phyloP scores from a whole-genome alignment of 2,797 vertebrate genomes.

The Myotis daubentonii region DNA sequence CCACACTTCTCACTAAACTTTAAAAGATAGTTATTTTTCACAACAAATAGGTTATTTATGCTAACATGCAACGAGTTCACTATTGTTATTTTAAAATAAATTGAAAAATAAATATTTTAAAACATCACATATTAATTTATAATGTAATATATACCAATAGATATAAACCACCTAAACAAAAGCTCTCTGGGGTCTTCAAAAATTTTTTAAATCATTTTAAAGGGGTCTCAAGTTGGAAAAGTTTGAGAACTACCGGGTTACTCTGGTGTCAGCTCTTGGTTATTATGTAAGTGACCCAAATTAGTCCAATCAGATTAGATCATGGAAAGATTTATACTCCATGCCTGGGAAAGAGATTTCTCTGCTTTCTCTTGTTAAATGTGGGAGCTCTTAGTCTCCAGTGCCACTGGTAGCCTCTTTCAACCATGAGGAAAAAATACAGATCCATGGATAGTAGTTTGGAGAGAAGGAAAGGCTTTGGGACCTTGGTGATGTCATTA shows the following conservation, averaged over 20 bases:
- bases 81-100: conserved; percentile 37
- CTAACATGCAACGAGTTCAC: background rate
- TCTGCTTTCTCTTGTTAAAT: conserved; percentile 8
- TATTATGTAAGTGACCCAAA: conserved; percentile 34
- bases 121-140: background rate
- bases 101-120: background rate
- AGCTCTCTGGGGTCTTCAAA: background rate
- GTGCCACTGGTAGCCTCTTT: background rate
- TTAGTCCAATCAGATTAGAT: conserved; percentile 48
- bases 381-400: background rate
- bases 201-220: background rate
- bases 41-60: background rate
- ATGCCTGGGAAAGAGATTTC: conserved; percentile 13
- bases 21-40: conserved; percentile 26
- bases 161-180: background rate
- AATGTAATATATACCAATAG: background rate
- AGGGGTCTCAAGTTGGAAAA: background rate
- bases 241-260: conserved; percentile 16
- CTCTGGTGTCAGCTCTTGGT: conserved; percentile 34
- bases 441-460: background rate
- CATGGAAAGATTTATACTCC: conserved; percentile 45
- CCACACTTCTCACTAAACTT: conserved; percentile 48
- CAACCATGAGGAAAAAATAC: background rate
- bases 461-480: background rate
- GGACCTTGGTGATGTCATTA: background rate